Conservation (phyloP, 2,888 invertebrate genomes). For the Gibbula magus region DNA sequence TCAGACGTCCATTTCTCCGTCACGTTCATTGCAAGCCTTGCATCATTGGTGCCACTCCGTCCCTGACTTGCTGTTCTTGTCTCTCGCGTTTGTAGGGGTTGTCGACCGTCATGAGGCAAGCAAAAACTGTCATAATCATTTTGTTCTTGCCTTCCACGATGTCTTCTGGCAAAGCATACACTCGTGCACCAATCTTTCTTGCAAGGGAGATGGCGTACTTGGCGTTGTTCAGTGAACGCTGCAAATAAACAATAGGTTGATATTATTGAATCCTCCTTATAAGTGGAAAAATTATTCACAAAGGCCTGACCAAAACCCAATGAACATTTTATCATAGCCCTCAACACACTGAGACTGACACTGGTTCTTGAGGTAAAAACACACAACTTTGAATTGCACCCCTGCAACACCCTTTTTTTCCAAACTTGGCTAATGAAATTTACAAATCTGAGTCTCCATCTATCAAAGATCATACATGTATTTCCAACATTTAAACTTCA, state of each 20-base stretch:
- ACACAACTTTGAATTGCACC: no score
- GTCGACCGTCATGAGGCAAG: slow-evolving; percentile 98
- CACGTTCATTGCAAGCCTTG: background rate
- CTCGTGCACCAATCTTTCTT: slow-evolving; percentile 95
- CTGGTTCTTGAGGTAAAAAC: no score
- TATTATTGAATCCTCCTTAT: no score
- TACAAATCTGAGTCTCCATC: no score
- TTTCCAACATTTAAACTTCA: no score
- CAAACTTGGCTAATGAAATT: no score
- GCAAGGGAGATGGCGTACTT: slow-evolving; percentile 99
- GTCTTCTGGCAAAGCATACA: slow-evolving; percentile 98
- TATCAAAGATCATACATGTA: no score
- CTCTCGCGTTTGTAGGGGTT: background rate
- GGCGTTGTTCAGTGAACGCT: slow-evolving; percentile 97
- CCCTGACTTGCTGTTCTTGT: background rate
- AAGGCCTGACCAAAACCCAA: no score
- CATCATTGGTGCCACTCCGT: background rate
- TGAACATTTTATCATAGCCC: no score
- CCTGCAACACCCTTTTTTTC: no score
- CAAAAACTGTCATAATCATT: slow-evolving; percentile 99
- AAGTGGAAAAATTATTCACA: no score
- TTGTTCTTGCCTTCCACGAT: slow-evolving; percentile 98
- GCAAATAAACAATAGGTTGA: slow-evolving; percentile 60
- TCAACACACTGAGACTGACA: no score
- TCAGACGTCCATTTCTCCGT: background rate